Evolutionary conservation across 2,113 vertebrate species (phyloP).

Genomic region (Siniperca knerii): DNA sequence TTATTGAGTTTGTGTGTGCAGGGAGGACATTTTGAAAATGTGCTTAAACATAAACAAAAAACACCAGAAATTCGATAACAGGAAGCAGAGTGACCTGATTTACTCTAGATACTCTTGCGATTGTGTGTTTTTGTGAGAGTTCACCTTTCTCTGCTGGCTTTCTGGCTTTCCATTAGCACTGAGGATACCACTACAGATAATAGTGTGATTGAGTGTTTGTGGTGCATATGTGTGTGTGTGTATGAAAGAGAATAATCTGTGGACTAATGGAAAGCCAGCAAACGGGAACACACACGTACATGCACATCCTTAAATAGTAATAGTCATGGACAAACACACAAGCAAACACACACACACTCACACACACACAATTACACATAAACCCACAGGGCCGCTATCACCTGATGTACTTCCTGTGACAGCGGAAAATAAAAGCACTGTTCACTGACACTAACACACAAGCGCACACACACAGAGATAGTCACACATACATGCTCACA

Average conservation of each 20-base stretch:
- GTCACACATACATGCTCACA: neutral
- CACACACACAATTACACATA: neutral
- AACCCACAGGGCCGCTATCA: neutral
- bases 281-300: neutral
- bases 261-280: neutral
- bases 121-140: neutral
- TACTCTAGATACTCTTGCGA: neutral
- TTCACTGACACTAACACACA: neutral
- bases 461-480: neutral
- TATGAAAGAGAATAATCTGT: neutral
- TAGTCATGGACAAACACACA: neutral
- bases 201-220: neutral
- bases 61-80: neutral
- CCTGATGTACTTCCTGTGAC: conserved; percentile 11
- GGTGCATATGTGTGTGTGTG: neutral
- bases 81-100: neutral
- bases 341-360: neutral
- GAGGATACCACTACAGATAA: neutral
- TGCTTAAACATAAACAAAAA: conserved; percentile 7
- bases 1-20: conserved; percentile 16
- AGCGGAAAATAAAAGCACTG: neutral
- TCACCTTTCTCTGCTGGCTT: neutral
- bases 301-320: neutral
- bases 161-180: conserved; percentile 11
- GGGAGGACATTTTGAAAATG: neutral